phyloP scores from a whole-genome alignment of 2,113 vertebrate species.

The Nansenia antarctica region DNA sequence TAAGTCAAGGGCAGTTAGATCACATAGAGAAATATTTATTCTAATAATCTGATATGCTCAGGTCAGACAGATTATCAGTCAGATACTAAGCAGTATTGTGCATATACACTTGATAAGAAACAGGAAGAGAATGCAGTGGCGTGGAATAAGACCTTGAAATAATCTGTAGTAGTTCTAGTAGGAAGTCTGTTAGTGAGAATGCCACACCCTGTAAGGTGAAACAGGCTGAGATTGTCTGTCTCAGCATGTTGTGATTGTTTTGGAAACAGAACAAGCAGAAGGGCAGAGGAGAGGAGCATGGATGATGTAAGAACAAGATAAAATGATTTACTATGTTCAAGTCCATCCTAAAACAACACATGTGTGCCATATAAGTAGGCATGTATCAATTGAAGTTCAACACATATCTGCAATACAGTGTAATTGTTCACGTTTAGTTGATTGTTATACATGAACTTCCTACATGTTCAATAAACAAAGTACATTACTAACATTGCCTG shows the following conservation, averaged over 20 bases:
- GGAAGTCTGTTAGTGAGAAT: constrained; percentile 12
- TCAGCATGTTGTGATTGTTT: constrained; percentile 63
- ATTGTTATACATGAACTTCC: too few species aligned
- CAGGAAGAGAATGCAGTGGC: not conserved
- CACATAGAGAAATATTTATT: not conserved
- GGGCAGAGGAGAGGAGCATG: constrained; percentile 4
- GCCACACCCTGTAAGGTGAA: constrained; percentile 13
- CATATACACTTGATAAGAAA: constrained; percentile 14
- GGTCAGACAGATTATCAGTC: not conserved
- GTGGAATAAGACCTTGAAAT: not conserved
- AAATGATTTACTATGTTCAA: too few species aligned
- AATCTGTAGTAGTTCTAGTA: constrained; percentile 17
- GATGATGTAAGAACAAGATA: not conserved
- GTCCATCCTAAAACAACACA: too few species aligned
- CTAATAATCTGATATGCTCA: constrained; percentile 28
- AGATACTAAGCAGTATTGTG: not conserved
- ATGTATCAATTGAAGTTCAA: too few species aligned
- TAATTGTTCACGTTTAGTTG: too few species aligned
- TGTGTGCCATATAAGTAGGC: too few species aligned
- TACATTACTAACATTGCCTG: not conserved
- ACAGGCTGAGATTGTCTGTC: constrained; percentile 36
- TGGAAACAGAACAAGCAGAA: constrained; percentile 56
- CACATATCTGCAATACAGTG: too few species aligned
- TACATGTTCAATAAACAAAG: not conserved
- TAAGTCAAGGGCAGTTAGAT: constrained; percentile 40